These are phyloP conservation scores for Bothrops jararaca DNA, from an alignment of 2,113 vertebrate species.

Conservation along the genomic window DNA sequence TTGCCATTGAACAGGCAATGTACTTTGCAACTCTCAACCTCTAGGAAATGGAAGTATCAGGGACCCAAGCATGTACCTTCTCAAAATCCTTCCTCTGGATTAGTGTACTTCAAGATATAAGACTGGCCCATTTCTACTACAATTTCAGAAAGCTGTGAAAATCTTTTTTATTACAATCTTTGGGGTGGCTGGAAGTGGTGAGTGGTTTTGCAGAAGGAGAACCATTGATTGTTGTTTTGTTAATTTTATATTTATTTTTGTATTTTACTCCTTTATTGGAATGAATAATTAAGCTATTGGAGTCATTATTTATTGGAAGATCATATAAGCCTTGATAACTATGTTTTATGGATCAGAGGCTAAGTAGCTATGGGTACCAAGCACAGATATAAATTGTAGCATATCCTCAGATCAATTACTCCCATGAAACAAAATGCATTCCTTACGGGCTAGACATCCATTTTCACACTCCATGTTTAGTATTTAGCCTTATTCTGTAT, in stretches of 20 bases:
- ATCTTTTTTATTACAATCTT: neutral
- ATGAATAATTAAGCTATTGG: neutral
- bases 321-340: neutral
- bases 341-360: neutral
- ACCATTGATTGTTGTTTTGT: neutral
- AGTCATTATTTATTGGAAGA: neutral
- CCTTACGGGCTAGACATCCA: neutral
- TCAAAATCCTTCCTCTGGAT: neutral
- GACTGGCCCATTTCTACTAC: neutral
- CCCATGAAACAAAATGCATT: neutral
- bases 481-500: neutral
- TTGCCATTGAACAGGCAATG: neutral
- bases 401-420: neutral
- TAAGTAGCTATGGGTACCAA: neutral
- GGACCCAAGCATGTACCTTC: neutral
- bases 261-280: neutral
- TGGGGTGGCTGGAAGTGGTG: neutral
- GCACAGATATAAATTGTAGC: neutral
- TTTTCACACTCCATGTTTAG: neutral
- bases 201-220: neutral
- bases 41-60: neutral
- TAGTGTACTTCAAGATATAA: neutral
- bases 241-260: neutral
- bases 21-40: neutral
- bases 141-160: neutral